A percentile compares a stretch with the other conserved stretches of the same genome.
These are phyloP conservation scores for Gadopsis bispinosus DNA, from an alignment of 2,797 vertebrate species.

Conservation along the genomic window DNA sequence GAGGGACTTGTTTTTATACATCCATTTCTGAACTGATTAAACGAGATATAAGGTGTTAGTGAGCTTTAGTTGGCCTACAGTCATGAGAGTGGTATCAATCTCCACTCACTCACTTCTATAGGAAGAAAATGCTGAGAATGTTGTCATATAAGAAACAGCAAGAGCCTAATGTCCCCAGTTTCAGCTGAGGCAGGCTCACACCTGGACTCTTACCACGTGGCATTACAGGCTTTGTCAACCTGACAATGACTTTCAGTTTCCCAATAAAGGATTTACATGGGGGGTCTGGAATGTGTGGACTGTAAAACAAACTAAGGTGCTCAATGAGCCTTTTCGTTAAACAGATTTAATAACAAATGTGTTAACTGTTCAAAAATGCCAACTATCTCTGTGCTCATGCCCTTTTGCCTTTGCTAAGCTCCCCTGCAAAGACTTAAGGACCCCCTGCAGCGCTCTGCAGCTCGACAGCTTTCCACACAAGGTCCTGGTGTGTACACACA, in stretches of 20 bases:
- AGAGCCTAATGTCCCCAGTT: background rate
- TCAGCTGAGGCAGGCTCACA: constrained; percentile 17
- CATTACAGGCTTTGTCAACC: constrained; percentile 37
- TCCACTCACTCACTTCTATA: background rate
- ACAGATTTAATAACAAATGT: constrained; percentile 57
- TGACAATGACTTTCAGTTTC: constrained; percentile 54
- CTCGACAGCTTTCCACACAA: constrained; percentile 59
- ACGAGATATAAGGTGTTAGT: background rate
- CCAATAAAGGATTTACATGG: constrained; percentile 49
- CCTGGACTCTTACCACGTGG: constrained; percentile 30
- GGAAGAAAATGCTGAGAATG: background rate
- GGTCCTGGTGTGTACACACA: constrained; percentile 37
- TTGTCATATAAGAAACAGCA: background rate
- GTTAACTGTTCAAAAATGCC: constrained; percentile 74
- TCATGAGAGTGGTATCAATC: background rate
- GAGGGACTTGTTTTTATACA: background rate
- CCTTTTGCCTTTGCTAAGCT: constrained; percentile 55
- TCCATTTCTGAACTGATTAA: background rate
- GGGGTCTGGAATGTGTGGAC: constrained; percentile 78
- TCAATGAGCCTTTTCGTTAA: constrained; percentile 41
- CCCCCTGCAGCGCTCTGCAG: constrained; percentile 65
- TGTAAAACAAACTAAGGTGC: constrained; percentile 47
- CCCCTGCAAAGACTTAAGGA: constrained; percentile 66
- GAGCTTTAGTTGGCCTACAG: background rate
- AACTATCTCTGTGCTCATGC: constrained; percentile 54